A percentile compares a stretch with the other conserved stretches of the same genome.
phyloP scores from a whole-genome alignment of 2,888 invertebrate species.

The Dioctria linearis region DNA sequence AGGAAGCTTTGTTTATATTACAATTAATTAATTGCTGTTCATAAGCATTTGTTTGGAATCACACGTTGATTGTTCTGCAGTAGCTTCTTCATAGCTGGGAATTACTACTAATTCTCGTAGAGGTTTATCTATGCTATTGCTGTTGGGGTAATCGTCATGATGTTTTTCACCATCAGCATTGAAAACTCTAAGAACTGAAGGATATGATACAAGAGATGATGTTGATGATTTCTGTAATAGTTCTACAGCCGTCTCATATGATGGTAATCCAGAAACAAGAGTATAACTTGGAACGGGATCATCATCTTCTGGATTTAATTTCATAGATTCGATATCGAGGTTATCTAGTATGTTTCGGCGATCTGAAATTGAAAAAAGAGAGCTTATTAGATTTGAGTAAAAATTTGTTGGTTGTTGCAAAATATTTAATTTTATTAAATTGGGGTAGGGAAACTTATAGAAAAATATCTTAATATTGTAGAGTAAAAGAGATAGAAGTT shows the following conservation, averaged over 20 bases:
- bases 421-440: too few species aligned
- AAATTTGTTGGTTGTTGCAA: too few species aligned
- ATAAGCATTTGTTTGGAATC: conserved; percentile 15
- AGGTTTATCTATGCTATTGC: neutral
- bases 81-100: conserved; percentile 17
- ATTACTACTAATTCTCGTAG: neutral
- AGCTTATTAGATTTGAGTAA: too few species aligned
- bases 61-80: neutral
- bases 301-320: conserved; percentile 68
- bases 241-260: conserved; percentile 76
- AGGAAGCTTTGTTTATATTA: neutral
- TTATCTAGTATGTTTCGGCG: conserved; percentile 60
- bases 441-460: too few species aligned
- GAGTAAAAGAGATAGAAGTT: too few species aligned
- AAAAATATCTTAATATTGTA: too few species aligned
- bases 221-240: conserved; percentile 71
- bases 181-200: conserved; percentile 57
- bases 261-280: conserved; percentile 76
- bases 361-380: conserved; percentile 61
- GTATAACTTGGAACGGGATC: conserved; percentile 77
- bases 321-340: conserved; percentile 67
- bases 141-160: neutral
- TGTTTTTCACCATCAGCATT: conserved; percentile 42
- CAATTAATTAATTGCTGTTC: neutral
- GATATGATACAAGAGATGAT: conserved; percentile 22